These are phyloP conservation scores for Caenorhabditis sp. DNA, from an alignment of 2,888 invertebrate genomes.

Conservation along the genomic window DNA sequence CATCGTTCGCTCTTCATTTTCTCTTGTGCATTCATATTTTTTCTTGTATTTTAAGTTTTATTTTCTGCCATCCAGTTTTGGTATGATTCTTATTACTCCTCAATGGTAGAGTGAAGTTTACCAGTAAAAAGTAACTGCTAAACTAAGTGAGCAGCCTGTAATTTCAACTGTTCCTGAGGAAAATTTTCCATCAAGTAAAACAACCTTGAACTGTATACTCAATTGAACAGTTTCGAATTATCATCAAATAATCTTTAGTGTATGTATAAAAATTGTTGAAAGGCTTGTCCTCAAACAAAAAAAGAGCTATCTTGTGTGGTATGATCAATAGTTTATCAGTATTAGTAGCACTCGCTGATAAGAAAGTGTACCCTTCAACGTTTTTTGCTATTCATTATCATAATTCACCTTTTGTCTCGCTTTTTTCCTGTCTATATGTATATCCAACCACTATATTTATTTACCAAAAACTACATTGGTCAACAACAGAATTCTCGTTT, in stretches of 20 bases:
- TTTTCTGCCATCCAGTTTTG: neutral
- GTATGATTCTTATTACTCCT: no score
- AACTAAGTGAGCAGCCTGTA: no score
- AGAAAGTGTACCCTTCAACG: neutral
- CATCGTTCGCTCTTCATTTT: neutral
- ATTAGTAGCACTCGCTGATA: neutral
- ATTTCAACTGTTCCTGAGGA: no score
- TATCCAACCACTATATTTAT: neutral
- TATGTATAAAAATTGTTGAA: neutral
- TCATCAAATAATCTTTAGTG: no score
- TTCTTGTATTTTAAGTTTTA: neutral
- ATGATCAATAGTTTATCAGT: neutral
- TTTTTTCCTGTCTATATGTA: neutral
- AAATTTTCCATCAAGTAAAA: no score
- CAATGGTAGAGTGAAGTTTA: no score
- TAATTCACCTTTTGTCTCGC: neutral
- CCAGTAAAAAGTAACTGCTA: no score
- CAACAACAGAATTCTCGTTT: neutral
- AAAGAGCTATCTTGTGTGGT: neutral
- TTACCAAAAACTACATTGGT: neutral
- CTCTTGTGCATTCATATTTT: neutral
- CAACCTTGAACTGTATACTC: no score
- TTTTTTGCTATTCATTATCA: neutral
- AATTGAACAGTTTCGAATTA: no score
- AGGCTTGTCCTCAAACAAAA: neutral